A percentile compares a stretch with the other conserved stretches of the same genome.
Evolutionary conservation across 2,113 vertebrate genomes (phyloP).

Genomic region (Mandrillus leucophaeus): DNA sequence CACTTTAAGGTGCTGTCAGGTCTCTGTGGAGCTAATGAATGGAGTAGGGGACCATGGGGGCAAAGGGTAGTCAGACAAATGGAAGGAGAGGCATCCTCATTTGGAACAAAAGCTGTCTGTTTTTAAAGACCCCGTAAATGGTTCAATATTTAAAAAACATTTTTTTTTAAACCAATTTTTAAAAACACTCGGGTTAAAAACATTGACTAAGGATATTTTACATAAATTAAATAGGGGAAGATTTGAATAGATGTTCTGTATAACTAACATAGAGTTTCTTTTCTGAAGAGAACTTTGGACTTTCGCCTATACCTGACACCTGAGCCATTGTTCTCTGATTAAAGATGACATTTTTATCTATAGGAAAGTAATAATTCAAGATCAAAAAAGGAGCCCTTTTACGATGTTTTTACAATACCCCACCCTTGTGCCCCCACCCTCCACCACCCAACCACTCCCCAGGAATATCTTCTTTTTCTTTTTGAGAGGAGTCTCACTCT

Average conservation of each 20-base stretch:
- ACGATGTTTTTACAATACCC: too few species aligned
- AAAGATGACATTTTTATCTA: neutral
- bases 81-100: neutral
- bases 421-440: too few species aligned
- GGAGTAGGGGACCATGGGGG: neutral
- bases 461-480: neutral
- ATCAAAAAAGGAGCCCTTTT: neutral
- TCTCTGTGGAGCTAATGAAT: neutral
- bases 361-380: neutral
- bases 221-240: neutral
- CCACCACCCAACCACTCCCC: too few species aligned
- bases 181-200: neutral
- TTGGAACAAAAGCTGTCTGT: neutral
- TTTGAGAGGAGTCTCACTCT: too few species aligned
- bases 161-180: neutral
- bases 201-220: neutral
- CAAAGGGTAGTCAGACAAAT: neutral
- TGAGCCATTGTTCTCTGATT: neutral
- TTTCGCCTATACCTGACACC: neutral
- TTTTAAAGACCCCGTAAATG: neutral
- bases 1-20: neutral
- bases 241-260: neutral
- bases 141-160: neutral
- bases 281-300: neutral
- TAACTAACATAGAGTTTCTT: neutral